These are phyloP conservation scores for Oreamnos americanus DNA, from an alignment of 2,113 vertebrate genomes.

Conservation along the genomic window DNA sequence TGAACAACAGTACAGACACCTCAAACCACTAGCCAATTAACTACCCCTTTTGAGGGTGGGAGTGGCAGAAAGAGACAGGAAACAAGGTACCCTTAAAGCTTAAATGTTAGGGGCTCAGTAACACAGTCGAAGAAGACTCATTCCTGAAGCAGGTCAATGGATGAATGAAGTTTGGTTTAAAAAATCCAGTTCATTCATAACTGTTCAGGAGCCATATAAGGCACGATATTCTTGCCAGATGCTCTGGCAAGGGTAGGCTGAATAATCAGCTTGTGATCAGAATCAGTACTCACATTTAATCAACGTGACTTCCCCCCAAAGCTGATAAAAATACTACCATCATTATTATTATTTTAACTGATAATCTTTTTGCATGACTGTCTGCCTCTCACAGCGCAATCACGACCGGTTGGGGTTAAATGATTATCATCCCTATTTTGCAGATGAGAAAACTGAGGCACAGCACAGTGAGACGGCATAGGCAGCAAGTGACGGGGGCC, in stretches of 20 bases:
- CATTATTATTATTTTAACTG: not conserved
- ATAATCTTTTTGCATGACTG: not conserved
- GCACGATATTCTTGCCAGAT: not conserved
- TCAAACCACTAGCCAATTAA: fast-evolving
- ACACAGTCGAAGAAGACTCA: not conserved
- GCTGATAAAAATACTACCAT: not conserved
- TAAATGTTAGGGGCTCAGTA: not conserved
- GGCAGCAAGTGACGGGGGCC: not conserved
- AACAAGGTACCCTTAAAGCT: not conserved
- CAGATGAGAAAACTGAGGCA: not conserved
- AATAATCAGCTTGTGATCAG: not conserved
- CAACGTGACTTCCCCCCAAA: not conserved
- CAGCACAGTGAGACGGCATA: not conserved
- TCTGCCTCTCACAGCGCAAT: not conserved
- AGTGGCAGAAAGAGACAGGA: not conserved
- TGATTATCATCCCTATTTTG: not conserved
- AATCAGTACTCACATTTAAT: not conserved
- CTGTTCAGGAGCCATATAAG: not conserved
- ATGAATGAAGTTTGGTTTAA: not conserved
- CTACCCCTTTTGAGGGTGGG: not conserved
- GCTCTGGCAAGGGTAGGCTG: not conserved
- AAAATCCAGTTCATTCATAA: not conserved
- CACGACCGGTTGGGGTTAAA: not conserved
- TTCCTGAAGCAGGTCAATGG: not conserved
- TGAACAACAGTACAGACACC: not conserved